These are phyloP conservation scores for Euura saliciscinereae DNA, from an alignment of 1,140 invertebrate genomes.

Conservation along the genomic window DNA sequence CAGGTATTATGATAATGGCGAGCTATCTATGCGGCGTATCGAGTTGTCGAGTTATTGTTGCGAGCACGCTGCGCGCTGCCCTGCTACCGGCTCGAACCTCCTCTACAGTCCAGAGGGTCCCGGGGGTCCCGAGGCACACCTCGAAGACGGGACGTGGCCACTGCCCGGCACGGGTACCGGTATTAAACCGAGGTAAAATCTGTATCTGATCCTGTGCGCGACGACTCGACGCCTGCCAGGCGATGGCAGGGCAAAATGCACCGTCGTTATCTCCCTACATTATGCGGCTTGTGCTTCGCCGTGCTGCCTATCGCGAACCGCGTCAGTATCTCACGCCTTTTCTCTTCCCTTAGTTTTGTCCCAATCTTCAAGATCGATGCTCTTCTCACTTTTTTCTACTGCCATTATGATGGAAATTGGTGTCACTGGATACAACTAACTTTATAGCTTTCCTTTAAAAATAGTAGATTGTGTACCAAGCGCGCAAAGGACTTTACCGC, in stretches of 20 bases:
- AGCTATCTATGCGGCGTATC: conserved; percentile 1
- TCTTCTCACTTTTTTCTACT: no score
- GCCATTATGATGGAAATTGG: no score
- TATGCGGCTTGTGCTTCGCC: background rate
- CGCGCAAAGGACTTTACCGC: no score
- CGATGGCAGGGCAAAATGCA: background rate
- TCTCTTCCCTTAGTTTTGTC: no score
- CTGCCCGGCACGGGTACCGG: background rate
- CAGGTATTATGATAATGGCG: conserved; percentile 2
- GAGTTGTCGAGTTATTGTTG: conserved; percentile 5
- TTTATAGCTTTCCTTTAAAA: no score
- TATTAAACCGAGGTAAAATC: background rate
- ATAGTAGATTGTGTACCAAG: no score
- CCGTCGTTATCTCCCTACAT: background rate
- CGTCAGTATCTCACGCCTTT: no score
- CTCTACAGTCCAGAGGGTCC: background rate
- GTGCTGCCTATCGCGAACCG: no score
- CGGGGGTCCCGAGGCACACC: background rate
- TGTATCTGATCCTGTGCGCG: background rate
- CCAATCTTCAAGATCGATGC: no score
- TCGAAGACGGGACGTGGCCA: no score
- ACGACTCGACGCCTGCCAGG: background rate
- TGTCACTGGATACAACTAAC: no score
- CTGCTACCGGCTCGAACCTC: background rate
- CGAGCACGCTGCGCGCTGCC: background rate